Base-by-base conservation (phyloP, 2,797 vertebrate genomes). In the Gymnodraco acuticeps region DNA sequence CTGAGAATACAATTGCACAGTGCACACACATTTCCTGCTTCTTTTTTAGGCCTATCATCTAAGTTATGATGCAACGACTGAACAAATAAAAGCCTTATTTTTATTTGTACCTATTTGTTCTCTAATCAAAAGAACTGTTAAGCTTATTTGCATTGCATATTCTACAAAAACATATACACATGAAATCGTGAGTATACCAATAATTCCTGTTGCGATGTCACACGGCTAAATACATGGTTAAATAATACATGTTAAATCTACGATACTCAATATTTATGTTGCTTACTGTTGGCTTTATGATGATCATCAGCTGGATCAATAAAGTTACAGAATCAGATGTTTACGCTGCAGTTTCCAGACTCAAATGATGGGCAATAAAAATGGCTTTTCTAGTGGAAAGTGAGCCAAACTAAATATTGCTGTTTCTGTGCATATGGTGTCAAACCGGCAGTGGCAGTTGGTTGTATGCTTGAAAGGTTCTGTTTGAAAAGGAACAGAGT, bases 401-500 rank as follows among this genome's bases (percentile, higher is more conserved):
- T 8, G 20, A 83, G 82, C 70, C 75, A 77, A 83, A 78, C 23
- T 19, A 79, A 70, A 82, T 68, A 83, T 87, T 73, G 64, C 53
- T 81, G 70, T 82, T 42, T 77, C 54, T 72, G 73, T 88, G 84
- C 69, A 75, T 73, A 74, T 61, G 64, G 74, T 83, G 75, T 53
- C 8, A 55, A 73, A 73, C 62, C n/a, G 9, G 52, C 72, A 76
- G 66, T 82, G 65, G 62, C 66, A 78, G 85, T 71, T 84, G 76
- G 85, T 71, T 83, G 76, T 83, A 86, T 87, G 80, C 69, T 89
- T 89, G 68, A 84, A 72, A 56, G 77, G 51, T 71, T 84, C 70
- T 73, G 71, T 92, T 70, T 82, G 79, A 86, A 82, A 59, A 69
- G 83, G 70, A 88, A 79, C 67, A 81, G 67, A 81, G 68, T 74